Percentiles rank a stretch among this genome's conserved stretches.
Evolutionary conservation across 2,888 invertebrate species (phyloP).

Genomic region (Oscheius sp.): DNA sequence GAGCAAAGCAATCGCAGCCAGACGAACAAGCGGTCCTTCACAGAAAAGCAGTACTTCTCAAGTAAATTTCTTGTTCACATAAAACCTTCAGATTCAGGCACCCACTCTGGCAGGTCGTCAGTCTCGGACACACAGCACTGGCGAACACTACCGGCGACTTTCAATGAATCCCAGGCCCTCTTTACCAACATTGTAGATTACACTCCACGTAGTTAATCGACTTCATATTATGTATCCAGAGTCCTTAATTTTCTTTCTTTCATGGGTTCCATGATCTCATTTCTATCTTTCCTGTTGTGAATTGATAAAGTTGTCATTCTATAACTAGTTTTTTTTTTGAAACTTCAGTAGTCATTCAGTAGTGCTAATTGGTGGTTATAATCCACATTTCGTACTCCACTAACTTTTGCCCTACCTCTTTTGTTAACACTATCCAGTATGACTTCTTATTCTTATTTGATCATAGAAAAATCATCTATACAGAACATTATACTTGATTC

Average conservation of each 20-base stretch:
- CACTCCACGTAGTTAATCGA: neutral
- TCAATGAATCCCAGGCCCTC: conserved; percentile 24
- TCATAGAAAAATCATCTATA: too few species aligned
- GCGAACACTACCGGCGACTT: conserved; percentile 19
- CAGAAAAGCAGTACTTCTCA: conserved; percentile 25
- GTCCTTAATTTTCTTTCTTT: neutral
- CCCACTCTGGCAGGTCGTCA: conserved; percentile 24
- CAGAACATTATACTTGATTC: too few species aligned
- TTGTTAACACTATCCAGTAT: too few species aligned
- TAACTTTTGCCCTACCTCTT: too few species aligned
- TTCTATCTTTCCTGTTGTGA: neutral
- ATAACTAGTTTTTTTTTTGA: too few species aligned
- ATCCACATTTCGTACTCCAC: too few species aligned
- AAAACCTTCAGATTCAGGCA: neutral
- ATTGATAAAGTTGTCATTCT: too few species aligned
- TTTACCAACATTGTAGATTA: conserved; percentile 22
- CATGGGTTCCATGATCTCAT: conserved; percentile 22
- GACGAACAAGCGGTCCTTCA: conserved; percentile 26
- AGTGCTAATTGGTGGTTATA: too few species aligned
- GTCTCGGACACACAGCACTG: conserved; percentile 24
- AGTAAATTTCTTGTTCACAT: neutral
- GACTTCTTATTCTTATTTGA: too few species aligned
- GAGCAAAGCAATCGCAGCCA: conserved; percentile 16
- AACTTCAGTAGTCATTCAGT: too few species aligned
- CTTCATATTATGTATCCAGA: conserved; percentile 8